Evolutionary conservation across 2,888 invertebrate species (phyloP), one percentile per base, ranked within the genome.

Genomic region (Calameuta idolon): DNA sequence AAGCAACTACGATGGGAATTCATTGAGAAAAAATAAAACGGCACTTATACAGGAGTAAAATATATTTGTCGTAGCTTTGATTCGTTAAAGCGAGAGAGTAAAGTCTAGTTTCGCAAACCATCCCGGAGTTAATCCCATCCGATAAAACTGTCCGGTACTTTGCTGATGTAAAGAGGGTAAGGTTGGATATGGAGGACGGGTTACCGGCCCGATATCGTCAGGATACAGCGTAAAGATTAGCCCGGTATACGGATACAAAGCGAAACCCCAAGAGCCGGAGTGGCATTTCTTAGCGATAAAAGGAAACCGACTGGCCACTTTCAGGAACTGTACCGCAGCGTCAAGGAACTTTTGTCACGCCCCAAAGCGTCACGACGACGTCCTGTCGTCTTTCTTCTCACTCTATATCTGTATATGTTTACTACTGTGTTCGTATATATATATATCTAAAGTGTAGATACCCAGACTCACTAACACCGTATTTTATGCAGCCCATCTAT

Each of bases 1-100:
- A 40, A 78, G 78, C 73, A 78, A 69, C 73, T 69, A 12, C 0
- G 76, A 77, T 77, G 35, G 5, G 31, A 37, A 79, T 79, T 69
- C 73, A 79, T 82, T 79, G 79, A 74, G 77, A 79, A 40, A 71
- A 74, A 35, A 35, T 35, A 69, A 30, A 23, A 34, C 37, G 75
- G 34, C 40, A 71, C 12, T 71, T 71, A 31, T 23, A 2, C 23
- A 9, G 9, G 9, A 23, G 40, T 15, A 5, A 23, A 55, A 23
- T 23, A 55, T 55, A 55, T 55, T 5, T 5, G 5, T 23, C 2
- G 23, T 2, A 55, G 15, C 2, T 55, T 55, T 9, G 23, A 55
- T 55, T 55, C 23, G 23, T 23, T 55, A 9, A 55, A 55, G 23
- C 55, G 55, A 23, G 23, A 55, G 23, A 55, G 23, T 55, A 9